phyloP scores from a whole-genome alignment of 2,113 vertebrate genomes.

The Chlorodrepanis virens region DNA sequence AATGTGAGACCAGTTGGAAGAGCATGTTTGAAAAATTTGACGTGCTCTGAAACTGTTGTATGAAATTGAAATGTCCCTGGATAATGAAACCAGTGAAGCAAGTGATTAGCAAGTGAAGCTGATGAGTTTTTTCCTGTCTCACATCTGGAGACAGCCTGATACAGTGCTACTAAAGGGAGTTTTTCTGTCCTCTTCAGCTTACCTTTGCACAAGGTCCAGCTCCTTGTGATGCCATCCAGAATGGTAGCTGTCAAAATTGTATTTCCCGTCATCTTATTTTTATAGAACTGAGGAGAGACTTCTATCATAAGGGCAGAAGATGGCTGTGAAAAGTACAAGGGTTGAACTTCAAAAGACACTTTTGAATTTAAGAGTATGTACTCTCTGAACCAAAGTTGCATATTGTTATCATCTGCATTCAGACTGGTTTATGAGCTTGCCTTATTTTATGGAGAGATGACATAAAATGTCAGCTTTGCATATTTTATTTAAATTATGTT shows the following conservation, averaged over 20 bases:
- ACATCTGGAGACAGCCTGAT: neutral
- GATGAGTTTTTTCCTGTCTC: neutral
- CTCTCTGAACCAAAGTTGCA: neutral
- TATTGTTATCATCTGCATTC: neutral
- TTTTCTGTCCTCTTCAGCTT: neutral
- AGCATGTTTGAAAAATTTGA: neutral
- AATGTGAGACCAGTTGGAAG: neutral
- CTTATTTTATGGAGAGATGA: neutral
- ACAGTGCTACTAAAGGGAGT: neutral
- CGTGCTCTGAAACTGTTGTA: neutral
- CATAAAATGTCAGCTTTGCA: constrained; percentile 30
- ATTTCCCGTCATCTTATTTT: neutral
- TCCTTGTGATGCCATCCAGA: neutral
- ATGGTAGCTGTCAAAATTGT: neutral
- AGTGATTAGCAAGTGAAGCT: neutral
- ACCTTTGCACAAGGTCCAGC: neutral
- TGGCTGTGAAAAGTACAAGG: neutral
- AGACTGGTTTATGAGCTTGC: neutral
- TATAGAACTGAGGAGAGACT: neutral
- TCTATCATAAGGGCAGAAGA: neutral
- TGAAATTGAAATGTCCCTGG: neutral
- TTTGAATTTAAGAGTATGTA: neutral
- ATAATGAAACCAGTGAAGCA: neutral
- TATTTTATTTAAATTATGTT: constrained; percentile 38
- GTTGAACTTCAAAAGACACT: constrained; percentile 3